Base-by-base conservation (phyloP, 2,888 invertebrate species). In the Tiliacea aurago region DNA sequence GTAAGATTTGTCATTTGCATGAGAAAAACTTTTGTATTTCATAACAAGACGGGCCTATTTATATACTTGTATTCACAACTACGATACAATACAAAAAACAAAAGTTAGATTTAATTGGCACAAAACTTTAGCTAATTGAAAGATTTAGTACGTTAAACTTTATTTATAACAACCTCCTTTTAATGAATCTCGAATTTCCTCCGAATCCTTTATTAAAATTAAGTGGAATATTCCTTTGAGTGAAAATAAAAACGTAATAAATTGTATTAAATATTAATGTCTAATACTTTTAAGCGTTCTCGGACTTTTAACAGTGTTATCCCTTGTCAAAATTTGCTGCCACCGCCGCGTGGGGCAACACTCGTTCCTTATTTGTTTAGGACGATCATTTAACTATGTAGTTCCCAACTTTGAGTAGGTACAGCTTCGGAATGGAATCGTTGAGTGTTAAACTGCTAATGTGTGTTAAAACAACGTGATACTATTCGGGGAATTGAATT, bases 361-460 rank as follows among this genome's bases (percentile, higher is more conserved):
- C 81, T 78, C 78, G 41, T 74, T 68, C 74, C 59, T 70, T 92
- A 89, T 92, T 92, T 93, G 88, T 88, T 90, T 90, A 91, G 91
- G 91, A 86, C 89, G 84, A 90, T 87, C 85, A 84, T 87, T 88
- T 84, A 83, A 88, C 77, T 80, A 28, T 28, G 28, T 28, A 81
- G 78, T 83, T 86, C 81, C 81, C 70, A 85, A 87, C 86, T 87
- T 59, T 83, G 83, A 81, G 80, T 43, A 43, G 43, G 43, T 84
- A 85, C 79, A 76, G 84, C 80, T 78, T 74, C 79, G 55, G 62
- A 83, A 83, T 79, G 72, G 70, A 81, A 78, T 83, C 65, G 79
- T 79, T 78, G 69, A 63, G 72, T 76, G 59, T 77, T 78, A 68
- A 76, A 73, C 66, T 80, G 74, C 68, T 82, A 78, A 85, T 77